These are phyloP conservation scores for Aphodius granarius DNA, from an alignment of 2,888 invertebrate genomes.

Conservation along the genomic window DNA sequence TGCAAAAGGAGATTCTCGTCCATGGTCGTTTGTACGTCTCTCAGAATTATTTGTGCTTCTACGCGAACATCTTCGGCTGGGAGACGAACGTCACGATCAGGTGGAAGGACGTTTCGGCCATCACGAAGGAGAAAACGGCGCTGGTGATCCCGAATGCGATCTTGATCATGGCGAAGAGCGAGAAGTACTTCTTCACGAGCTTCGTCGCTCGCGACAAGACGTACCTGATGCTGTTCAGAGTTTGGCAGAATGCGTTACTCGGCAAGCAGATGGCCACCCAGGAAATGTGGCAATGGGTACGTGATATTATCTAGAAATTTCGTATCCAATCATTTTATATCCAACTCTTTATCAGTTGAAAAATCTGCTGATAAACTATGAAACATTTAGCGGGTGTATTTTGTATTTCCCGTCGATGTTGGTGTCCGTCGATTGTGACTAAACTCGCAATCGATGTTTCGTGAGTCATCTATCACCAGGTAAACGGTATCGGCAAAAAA, in stretches of 20 bases:
- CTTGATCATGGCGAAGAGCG: constrained; percentile 76
- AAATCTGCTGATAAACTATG: too few species aligned
- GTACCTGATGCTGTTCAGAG: constrained; percentile 91
- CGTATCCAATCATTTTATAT: too few species aligned
- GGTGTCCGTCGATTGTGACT: too few species aligned
- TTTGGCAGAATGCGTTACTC: constrained; percentile 95
- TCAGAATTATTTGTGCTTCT: constrained; percentile 94
- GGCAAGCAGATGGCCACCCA: constrained; percentile 82
- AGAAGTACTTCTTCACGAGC: constrained; percentile 92
- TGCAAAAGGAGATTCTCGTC: constrained; percentile 93
- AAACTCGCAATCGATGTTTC: too few species aligned
- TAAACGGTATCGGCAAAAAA: background rate
- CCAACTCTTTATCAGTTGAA: too few species aligned
- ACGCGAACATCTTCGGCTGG: constrained; percentile 98
- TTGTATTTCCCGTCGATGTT: too few species aligned
- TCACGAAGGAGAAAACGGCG: constrained; percentile 94
- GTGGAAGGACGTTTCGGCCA: constrained; percentile 89
- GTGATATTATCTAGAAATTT: too few species aligned
- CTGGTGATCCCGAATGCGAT: constrained; percentile 97
- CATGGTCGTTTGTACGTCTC: constrained; percentile 96
- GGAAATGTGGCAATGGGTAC: constrained; percentile 87
- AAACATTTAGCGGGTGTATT: too few species aligned
- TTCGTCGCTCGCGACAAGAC: constrained; percentile 94
- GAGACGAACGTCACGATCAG: constrained; percentile 84
- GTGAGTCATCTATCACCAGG: too few species aligned